These are phyloP conservation scores for Anhinga rufa DNA, from an alignment of 2,113 vertebrate species.

Conservation along the genomic window DNA sequence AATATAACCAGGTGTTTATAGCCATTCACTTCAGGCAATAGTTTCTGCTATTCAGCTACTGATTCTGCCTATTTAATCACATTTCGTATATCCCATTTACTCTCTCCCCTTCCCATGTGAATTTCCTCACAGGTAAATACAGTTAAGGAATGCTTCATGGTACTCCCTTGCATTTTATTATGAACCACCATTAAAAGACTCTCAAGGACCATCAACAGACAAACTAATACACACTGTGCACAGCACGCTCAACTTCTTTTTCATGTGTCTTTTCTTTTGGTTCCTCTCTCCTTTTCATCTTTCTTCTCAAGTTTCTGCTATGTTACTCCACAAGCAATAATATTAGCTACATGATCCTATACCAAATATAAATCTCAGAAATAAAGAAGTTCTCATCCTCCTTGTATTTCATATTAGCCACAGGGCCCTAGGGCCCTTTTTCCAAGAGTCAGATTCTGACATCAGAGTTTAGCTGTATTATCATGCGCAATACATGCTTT, in stretches of 20 bases:
- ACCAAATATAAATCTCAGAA: background rate
- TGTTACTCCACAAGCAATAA: background rate
- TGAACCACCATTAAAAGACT: background rate
- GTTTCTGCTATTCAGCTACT: background rate
- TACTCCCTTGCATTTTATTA: background rate
- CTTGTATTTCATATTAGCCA: background rate
- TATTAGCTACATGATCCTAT: background rate
- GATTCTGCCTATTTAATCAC: background rate
- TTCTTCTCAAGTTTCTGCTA: background rate
- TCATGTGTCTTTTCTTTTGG: background rate
- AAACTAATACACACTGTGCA: background rate
- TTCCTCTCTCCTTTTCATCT: background rate
- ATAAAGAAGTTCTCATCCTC: background rate
- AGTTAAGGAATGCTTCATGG: background rate
- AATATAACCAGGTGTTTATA: slow-evolving; percentile 1
- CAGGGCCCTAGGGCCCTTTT: background rate
- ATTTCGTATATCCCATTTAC: background rate
- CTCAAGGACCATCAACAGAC: background rate
- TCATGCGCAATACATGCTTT: background rate
- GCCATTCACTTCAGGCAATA: background rate
- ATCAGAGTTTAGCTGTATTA: background rate
- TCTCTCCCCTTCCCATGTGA: background rate
- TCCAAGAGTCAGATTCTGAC: background rate
- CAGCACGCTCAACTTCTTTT: background rate
- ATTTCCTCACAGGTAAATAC: background rate